Conservation (phyloP, 2,888 invertebrate species). For the Tipula helvola region DNA sequence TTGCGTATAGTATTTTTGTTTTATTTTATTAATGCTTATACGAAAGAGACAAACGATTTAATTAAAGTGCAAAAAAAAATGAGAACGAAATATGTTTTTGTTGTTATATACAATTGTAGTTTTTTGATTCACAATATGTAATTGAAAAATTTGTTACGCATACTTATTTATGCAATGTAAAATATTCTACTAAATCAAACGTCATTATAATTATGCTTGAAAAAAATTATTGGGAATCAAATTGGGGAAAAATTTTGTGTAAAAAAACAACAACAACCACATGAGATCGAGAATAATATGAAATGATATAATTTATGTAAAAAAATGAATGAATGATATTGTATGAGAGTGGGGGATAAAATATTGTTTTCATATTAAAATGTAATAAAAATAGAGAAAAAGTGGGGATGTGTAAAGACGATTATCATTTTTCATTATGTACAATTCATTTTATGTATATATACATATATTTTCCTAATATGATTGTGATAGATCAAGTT, state of each 20-base stretch:
- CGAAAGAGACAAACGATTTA: neutral
- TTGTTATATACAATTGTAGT: neutral
- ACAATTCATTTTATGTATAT: too few relatives aligned
- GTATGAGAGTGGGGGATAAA: neutral
- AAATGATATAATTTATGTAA: neutral
- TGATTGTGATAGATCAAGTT: constrained; percentile 9
- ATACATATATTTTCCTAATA: neutral
- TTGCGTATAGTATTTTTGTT: neutral
- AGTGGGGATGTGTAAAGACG: neutral
- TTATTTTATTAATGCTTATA: neutral
- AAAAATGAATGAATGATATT: neutral
- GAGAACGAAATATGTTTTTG: neutral
- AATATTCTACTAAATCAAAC: neutral
- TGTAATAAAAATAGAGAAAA: neutral
- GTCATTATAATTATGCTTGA: neutral
- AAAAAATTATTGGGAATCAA: neutral
- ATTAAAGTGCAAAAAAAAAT: neutral
- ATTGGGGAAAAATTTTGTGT: neutral
- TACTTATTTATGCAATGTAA: neutral
- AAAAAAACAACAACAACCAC: neutral
- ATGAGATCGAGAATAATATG: neutral
- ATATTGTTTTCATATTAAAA: neutral
- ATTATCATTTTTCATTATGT: too few relatives aligned
- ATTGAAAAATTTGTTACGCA: neutral
- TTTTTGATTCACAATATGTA: neutral